Conservation (phyloP, 2,888 invertebrate genomes). For the Flexamia atlantica region DNA sequence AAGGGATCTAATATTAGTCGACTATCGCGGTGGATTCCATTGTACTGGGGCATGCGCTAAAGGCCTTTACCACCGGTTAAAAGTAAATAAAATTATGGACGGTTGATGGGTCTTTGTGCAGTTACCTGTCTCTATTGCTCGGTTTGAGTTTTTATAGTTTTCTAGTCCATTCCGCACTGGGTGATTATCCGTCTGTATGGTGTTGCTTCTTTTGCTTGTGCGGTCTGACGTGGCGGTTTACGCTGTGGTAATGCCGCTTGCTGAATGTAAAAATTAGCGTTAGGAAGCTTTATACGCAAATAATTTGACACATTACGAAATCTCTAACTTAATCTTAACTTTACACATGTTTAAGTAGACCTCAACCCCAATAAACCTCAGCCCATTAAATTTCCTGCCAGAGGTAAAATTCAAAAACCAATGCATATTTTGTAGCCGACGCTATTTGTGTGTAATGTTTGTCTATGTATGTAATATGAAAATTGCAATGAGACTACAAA, state of each 20-base stretch:
- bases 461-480: too few species aligned
- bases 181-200: conserved; percentile 5
- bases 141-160: not conserved
- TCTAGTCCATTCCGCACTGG: conserved; percentile 1
- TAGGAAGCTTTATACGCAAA: too few species aligned
- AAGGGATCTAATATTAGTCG: conserved; percentile 58
- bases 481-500: too few species aligned
- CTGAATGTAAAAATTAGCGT: not conserved
- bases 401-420: too few species aligned
- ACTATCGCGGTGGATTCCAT: conserved; percentile 45
- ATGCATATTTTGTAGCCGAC: too few species aligned
- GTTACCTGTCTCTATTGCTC: conserved; percentile 20
- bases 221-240: not conserved
- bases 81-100: conserved; percentile 57
- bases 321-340: too few species aligned
- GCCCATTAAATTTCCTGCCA: too few species aligned
- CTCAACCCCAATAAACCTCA: too few species aligned
- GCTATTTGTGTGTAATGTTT: too few species aligned
- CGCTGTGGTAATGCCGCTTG: not conserved
- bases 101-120: conserved; percentile 52
- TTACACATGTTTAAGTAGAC: too few species aligned
- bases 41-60: conserved; percentile 50
- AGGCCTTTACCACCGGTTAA: conserved; percentile 37
- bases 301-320: too few species aligned
- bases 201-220: conserved; percentile 29